phyloP scores from a whole-genome alignment of 2,113 vertebrate genomes.

The Pteronura brasiliensis region DNA sequence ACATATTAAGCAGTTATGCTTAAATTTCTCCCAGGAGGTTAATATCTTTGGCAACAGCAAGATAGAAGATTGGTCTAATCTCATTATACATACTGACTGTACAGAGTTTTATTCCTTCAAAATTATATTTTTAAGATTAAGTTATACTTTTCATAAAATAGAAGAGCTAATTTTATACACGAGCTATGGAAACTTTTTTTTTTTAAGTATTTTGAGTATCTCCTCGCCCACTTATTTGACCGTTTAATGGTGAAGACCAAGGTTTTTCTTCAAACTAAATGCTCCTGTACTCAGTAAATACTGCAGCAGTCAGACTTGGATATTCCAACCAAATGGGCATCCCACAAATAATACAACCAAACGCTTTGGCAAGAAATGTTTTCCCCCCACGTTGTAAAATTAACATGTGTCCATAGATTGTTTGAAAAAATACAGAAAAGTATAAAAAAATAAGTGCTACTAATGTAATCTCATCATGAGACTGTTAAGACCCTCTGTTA shows the following conservation, averaged over 20 bases:
- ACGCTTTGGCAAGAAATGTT: neutral
- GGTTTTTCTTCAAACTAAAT: slow-evolving; percentile 4
- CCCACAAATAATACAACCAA: neutral
- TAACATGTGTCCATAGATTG: neutral
- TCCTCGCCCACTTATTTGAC: neutral
- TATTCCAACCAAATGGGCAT: neutral
- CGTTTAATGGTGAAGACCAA: neutral
- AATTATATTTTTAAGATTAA: slow-evolving; percentile 7
- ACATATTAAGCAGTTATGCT: neutral
- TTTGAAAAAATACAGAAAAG: neutral
- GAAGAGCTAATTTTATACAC: slow-evolving; percentile 20
- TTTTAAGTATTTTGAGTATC: neutral
- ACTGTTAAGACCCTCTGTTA: neutral
- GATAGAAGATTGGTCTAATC: neutral
- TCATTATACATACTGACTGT: neutral
- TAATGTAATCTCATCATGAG: neutral
- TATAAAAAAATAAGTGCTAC: neutral
- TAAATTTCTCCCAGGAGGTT: neutral
- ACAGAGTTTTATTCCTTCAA: neutral
- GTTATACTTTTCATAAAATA: neutral
- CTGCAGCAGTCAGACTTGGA: neutral
- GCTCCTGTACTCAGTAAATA: neutral
- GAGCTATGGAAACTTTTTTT: neutral
- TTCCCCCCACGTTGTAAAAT: neutral
- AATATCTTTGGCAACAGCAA: neutral